Conservation (phyloP, 2,113 vertebrate species). For the Phoxinus phoxinus region DNA sequence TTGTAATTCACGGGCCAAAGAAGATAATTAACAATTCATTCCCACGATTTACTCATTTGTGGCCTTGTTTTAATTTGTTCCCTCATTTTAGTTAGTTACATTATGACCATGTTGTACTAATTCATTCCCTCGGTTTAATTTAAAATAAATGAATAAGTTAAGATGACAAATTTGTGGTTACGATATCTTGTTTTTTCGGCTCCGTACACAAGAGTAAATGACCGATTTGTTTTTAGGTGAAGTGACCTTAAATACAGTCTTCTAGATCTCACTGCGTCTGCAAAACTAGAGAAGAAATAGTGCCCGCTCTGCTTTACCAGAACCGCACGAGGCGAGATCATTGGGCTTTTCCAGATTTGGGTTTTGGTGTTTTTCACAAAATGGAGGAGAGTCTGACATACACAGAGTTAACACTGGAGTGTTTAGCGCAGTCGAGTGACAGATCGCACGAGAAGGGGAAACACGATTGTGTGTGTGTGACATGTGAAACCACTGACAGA, state of each 20-base stretch:
- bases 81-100: background rate
- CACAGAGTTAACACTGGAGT: conserved; percentile 63
- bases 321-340: background rate
- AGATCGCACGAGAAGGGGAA: background rate
- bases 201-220: background rate
- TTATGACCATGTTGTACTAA: background rate
- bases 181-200: background rate
- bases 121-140: background rate
- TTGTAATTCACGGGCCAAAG: background rate
- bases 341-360: background rate
- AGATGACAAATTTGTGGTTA: background rate
- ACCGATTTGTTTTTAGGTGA: background rate
- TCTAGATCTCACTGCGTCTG: background rate
- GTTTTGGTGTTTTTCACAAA: conserved; percentile 11
- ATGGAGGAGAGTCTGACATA: conserved; percentile 8
- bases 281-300: background rate
- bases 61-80: background rate
- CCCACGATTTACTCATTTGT: background rate
- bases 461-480: background rate
- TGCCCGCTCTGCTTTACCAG: background rate
- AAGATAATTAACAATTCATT: background rate
- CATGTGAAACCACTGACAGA: background rate
- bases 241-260: background rate
- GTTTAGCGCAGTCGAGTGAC: conserved; percentile 53
- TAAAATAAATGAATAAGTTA: background rate